Base-by-base conservation (phyloP, 2,888 invertebrate species). In the Auanema freiburgensis region DNA sequence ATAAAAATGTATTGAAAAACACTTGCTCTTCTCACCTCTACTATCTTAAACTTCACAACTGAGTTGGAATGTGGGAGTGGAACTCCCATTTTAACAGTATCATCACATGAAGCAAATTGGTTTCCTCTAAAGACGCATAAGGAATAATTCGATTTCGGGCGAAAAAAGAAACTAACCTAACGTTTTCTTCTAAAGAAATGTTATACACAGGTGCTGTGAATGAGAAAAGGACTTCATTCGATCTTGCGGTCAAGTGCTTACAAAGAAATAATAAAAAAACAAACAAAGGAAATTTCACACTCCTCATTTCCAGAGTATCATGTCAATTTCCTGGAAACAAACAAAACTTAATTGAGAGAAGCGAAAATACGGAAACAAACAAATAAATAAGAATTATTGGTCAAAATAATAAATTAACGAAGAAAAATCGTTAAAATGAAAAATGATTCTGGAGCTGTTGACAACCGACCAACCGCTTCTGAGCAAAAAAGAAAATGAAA, bases 151-250 rank as follows among this genome's bases (percentile, higher is more conserved):
- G 46, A 46, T 18, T 46, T 5, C 46, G 10, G 10, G 5, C 16
- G 46, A 46, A 10, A 5, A 18, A 46, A 46, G 24, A 50, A 33
- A 23, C 16, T n/a, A 52, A 59, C 66, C 91, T 88, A 79, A 92
- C 92, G 87, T 95, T 94, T 86, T 97, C 97, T 63, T 91, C 90
- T 81, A 95, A 91, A 84, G 90, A 90, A 81, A 91, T 91, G 88
- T 93, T 93, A 88, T 93, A 95, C 24, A 88, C 84, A 44, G 88
- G 84, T 78, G 88, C 88, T 16, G 90, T 88, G 86, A 95, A 94
- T 73, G 87, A 88, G 84, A 91, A 89, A 41, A 43, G 42, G 43
- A n/a, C 43, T n/a, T 62, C 62, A n/a, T 62, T 33, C 8, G 33
- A 8, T 33, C 33, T 33, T 33, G 33, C 33, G 33, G 33, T 33